A percentile compares a stretch with the other conserved stretches of the same genome.
phyloP scores from a whole-genome alignment of 2,888 invertebrate species.

The Atethmia centrago region DNA sequence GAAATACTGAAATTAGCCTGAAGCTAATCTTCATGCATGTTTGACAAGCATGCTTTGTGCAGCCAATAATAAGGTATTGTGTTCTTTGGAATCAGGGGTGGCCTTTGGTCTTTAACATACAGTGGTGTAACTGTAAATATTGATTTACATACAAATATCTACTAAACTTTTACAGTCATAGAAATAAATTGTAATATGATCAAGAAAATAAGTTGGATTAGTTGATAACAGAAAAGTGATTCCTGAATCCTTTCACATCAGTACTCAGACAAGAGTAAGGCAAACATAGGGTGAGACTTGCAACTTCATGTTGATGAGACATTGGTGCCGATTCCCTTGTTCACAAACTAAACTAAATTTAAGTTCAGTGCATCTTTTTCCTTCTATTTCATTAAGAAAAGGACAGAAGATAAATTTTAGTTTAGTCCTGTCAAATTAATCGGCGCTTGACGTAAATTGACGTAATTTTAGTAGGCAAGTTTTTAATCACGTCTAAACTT shows the following conservation, averaged over 20 bases:
- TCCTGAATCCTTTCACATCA: not conserved
- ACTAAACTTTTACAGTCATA: not conserved
- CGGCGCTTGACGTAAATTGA: no score
- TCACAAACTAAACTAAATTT: no score
- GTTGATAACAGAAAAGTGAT: not conserved
- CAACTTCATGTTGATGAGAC: not conserved
- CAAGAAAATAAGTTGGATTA: not conserved
- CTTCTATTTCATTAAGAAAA: no score
- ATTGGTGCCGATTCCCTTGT: no score
- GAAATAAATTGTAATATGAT: no score
- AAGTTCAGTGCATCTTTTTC: no score
- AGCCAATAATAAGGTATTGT: conserved; percentile 24
- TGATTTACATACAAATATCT: not conserved
- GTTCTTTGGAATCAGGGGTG: conserved; percentile 63
- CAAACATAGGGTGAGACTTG: not conserved
- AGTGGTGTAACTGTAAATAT: not conserved
- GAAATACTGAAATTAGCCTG: conserved; percentile 1
- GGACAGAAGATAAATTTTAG: no score
- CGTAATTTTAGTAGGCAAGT: no score
- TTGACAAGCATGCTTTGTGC: conserved; percentile 25
- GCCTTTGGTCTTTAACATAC: conserved; percentile 23
- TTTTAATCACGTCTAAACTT: no score
- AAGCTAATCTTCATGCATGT: conserved; percentile 18
- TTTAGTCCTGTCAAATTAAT: no score
- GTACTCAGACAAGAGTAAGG: not conserved